Base-by-base conservation (phyloP, 2,113 vertebrate genomes). In the Ranitomeya variabilis region DNA sequence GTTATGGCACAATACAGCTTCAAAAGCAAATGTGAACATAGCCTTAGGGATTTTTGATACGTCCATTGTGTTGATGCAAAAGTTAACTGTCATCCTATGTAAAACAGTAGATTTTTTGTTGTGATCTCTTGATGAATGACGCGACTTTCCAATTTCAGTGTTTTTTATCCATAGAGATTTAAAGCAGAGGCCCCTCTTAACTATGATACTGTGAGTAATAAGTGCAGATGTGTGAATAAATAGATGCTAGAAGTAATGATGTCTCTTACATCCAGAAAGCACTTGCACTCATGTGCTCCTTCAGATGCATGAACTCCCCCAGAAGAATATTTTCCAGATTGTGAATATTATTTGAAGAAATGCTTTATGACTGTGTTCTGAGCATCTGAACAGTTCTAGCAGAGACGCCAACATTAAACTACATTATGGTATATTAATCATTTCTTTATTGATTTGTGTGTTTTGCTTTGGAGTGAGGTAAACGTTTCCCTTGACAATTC, bases 261-360 rank as follows among this genome's bases (percentile, higher is more conserved):
- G 31, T 80, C 60, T 31, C 55, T 26, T 60, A 14, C 23, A 80
- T 80, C 31, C 78, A 59, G 14, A 60, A 60, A 59, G 78, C 54
- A 31, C n/a, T 31, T 31, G 54, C 11, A 15, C 78, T 80, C n/a
- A 57, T 79, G 78, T 80, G 14, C 55, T 80, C n/a, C n/a, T 59
- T 80, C 55, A 59, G 21, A 80, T 60, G 54, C 9, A 80, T 80
- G 26, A 59, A 57, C 78, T 59, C 14, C 78, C 55, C 78, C 55
- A 59, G 55, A 80, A 80, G 78, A 23, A 80, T 59, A 80, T 59
- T 80, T 80, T 80, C 55, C 78, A 80, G 78, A 80, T 76, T 76
- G 73, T 80, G 78, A 80, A 80, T 80, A 26, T 59, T 80, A 80
- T 57, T 57, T 59, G 78, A 80, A 59, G 78, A 80, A 80, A 80